Conservation (phyloP, 1,140 invertebrate genomes). For the Frieseomelitta varia region DNA sequence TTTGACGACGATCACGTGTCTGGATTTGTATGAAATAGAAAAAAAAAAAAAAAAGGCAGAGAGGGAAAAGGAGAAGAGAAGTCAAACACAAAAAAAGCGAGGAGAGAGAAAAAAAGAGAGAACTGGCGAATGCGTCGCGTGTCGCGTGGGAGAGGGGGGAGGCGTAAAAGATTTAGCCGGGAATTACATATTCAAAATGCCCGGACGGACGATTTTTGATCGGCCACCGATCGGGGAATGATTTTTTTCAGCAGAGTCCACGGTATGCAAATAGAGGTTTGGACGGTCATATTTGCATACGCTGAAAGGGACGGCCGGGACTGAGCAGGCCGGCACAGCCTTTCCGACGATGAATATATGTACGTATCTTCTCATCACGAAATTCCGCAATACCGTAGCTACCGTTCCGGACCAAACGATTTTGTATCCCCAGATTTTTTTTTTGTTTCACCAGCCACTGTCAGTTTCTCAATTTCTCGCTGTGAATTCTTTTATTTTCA, state of each 20-base stretch:
- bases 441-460: not conserved
- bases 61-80: not conserved
- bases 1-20: conserved; percentile 6
- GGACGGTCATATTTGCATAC: conserved; percentile 64
- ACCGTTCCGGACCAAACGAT: not conserved
- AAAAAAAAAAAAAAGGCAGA: no score
- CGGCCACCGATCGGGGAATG: conserved; percentile 53
- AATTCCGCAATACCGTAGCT: not conserved
- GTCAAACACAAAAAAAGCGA: not conserved
- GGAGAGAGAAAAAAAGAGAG: not conserved
- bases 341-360: conserved; percentile 32
- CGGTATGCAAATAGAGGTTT: conserved; percentile 64
- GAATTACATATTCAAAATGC: conserved; percentile 62
- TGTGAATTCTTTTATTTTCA: no score
- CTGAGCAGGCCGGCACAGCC: conserved; percentile 3
- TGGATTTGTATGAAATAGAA: not conserved
- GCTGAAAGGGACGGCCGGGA: conserved; percentile 53
- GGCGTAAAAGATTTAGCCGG: conserved; percentile 47
- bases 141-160: not conserved
- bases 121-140: not conserved
- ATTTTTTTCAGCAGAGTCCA: conserved; percentile 58
- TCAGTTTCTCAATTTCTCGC: no score
- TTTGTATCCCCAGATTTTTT: conserved; percentile 6
- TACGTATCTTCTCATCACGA: conserved; percentile 42
- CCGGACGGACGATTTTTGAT: conserved; percentile 53